Base-by-base conservation (phyloP, 2,797 vertebrate genomes). In the Sebastes vulpes region DNA sequence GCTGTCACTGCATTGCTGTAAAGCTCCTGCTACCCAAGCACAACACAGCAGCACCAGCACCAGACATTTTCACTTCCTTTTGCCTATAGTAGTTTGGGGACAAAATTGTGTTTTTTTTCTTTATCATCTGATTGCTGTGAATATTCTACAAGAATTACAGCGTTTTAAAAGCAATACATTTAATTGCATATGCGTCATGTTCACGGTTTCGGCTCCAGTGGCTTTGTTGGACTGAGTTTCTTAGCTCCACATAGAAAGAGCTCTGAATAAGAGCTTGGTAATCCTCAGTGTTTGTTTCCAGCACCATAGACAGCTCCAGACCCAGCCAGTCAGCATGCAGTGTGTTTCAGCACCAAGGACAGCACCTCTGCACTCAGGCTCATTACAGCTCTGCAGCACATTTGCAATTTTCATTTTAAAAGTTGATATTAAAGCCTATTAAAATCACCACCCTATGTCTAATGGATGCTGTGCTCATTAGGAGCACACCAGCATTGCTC, bases 1-100 rank as follows among this genome's bases (percentile, higher is more conserved):
- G 87, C 90, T 91, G 91, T 91, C 92, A 91, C 91, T 48, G 88
- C 92, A 93, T 87, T 89, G 88, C 91, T 90, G 89, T 75, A 89
- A 92, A 90, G 79, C 86, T 77, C 72, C 75, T 29, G 5, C 83
- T 80, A 71, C 20, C 80, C 56, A 4, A 58, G 67, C 79, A 76
- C 71, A 58, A 75, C 81, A 77, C 60, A 61, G 61, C 42, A 52
- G 59, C 72, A 72, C 57, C n/a, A 58, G 57, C 54, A 35, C 64
- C 64, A 70, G 76, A 80, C 78, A 56, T 65, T 42, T 66, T n/a
- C 42, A 25, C 6, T 16, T 69, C 25, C 52, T 60, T 84, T 59
- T 42, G 66, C 54, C 74, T 20, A 23, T 57, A 61, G 80, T 18
- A 50, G 53, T 81, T 57, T 57, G 59, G 59, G 9, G 54, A 58